A percentile compares a stretch with the other conserved stretches of the same genome.
These are phyloP conservation scores for Liopterus haemorrhoidalis DNA, from an alignment of 2,888 invertebrate genomes.

Conservation along the genomic window DNA sequence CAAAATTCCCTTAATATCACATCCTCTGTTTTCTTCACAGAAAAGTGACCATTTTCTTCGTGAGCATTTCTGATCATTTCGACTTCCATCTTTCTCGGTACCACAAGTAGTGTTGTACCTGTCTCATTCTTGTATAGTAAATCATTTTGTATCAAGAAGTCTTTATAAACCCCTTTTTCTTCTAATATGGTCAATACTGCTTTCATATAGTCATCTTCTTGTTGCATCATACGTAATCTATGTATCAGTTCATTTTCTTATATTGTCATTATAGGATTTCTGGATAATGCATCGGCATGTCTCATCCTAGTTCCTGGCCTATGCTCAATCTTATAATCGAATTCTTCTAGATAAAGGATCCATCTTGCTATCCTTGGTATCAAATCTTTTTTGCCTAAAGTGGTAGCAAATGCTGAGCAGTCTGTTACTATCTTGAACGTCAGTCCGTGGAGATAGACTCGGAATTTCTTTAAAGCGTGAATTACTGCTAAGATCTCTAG, in stretches of 20 bases:
- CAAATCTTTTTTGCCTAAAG: too few relatives aligned
- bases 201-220: conserved; percentile 25
- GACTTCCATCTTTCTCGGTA: conserved; percentile 20
- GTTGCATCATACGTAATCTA: conserved; percentile 17
- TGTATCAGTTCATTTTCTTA: not conserved
- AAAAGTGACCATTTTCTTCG: conserved; percentile 25
- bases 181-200: conserved; percentile 14
- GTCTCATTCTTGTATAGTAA: conserved; percentile 16
- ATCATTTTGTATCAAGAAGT: conserved; percentile 18
- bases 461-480: too few relatives aligned
- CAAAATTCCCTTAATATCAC: conserved; percentile 15
- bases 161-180: conserved; percentile 18
- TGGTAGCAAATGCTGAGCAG: too few relatives aligned
- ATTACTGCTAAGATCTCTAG: too few relatives aligned
- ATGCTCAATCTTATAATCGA: too few relatives aligned
- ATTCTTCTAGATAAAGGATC: too few relatives aligned
- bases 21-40: conserved; percentile 20
- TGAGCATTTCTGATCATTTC: conserved; percentile 19
- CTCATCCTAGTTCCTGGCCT: too few relatives aligned
- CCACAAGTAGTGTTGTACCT: conserved; percentile 11
- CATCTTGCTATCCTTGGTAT: too few relatives aligned
- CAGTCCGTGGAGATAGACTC: too few relatives aligned
- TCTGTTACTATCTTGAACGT: too few relatives aligned
- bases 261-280: too few relatives aligned
- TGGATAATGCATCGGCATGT: too few relatives aligned